Evolutionary conservation across 2,888 invertebrate genomes (phyloP).

Genomic region (Lordiphosa fenestrarum): DNA sequence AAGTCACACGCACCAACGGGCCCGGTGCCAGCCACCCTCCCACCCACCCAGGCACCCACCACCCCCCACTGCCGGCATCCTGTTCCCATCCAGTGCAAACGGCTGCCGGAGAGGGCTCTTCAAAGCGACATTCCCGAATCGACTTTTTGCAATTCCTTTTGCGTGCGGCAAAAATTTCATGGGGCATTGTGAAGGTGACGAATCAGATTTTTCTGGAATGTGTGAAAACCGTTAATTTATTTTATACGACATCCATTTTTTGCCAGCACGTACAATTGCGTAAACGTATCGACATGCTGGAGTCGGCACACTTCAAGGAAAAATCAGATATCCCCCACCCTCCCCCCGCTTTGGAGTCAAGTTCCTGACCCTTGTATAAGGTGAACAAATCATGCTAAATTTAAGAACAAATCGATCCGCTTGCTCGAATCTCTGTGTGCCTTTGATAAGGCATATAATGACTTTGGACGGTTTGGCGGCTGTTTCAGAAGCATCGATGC

Average conservation of each 20-base stretch:
- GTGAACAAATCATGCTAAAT: no score
- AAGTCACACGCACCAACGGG: constrained; percentile 67
- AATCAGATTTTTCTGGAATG: constrained; percentile 65
- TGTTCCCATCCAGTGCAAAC: constrained; percentile 17
- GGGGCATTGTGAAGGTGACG: constrained; percentile 62
- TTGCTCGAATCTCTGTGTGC: no score
- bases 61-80: constrained; percentile 26
- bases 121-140: constrained; percentile 48
- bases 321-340: neutral
- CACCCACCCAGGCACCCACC: constrained; percentile 5
- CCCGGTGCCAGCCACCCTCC: constrained; percentile 10
- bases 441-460: no score
- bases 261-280: neutral
- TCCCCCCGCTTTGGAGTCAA: no score
- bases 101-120: constrained; percentile 27
- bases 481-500: no score
- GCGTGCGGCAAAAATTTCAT: constrained; percentile 53
- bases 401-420: no score
- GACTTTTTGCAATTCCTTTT: constrained; percentile 44
- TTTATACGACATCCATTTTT: constrained; percentile 16
- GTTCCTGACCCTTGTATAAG: no score
- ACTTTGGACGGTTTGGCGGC: no score
- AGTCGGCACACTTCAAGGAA: neutral
- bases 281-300: neutral
- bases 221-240: constrained; percentile 60